These are phyloP conservation scores for Rhopalosiphum padi DNA, from an alignment of 1,140 invertebrate species.

Conservation along the genomic window DNA sequence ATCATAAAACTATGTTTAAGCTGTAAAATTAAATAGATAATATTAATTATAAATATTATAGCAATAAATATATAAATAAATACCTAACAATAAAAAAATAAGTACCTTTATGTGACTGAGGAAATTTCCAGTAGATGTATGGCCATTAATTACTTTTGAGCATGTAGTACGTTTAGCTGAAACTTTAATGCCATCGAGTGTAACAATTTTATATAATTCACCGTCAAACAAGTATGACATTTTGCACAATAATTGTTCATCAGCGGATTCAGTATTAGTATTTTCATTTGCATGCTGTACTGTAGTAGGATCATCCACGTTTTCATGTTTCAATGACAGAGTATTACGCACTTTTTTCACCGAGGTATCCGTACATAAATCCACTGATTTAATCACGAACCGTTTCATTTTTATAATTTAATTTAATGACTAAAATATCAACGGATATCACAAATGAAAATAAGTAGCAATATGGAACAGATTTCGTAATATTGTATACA, in stretches of 20 bases:
- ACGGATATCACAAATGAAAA: no score
- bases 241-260: not conserved
- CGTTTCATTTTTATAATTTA: no score
- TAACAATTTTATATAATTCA: not conserved
- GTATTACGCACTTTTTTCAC: no score
- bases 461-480: no score
- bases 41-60: not conserved
- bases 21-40: not conserved
- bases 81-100: not conserved
- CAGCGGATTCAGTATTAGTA: not conserved
- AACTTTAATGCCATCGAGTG: not conserved
- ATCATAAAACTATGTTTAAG: not conserved
- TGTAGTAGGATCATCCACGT: not conserved
- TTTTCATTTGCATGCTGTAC: not conserved
- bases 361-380: no score
- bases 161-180: not conserved
- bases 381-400: no score
- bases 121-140: not conserved
- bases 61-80: not conserved
- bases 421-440: no score
- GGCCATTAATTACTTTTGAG: not conserved
- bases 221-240: not conserved
- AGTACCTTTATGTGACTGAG: not conserved
- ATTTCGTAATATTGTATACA: no score
- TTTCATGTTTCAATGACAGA: not conserved